Percentiles rank a stretch among this genome's conserved stretches.
Conservation (phyloP, 2,113 vertebrate genomes). For the Merops nubicus region DNA sequence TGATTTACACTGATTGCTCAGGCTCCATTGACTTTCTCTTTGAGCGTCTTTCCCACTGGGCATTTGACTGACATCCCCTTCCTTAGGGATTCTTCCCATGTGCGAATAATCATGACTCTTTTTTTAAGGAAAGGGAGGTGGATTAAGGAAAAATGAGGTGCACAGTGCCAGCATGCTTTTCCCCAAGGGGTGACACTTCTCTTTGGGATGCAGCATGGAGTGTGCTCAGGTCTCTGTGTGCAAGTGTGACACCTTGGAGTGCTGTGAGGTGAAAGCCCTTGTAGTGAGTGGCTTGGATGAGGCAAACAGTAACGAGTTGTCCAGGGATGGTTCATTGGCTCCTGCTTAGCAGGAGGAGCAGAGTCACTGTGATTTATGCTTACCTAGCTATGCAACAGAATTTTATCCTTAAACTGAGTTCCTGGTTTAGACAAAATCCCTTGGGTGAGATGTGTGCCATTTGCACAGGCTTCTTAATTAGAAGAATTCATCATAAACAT, state of each 20-base stretch:
- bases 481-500: neutral
- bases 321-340: neutral
- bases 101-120: neutral
- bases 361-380: neutral
- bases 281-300: neutral
- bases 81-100: neutral
- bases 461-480: slow-evolving; percentile 2
- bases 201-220: neutral
- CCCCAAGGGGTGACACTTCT: neutral
- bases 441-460: neutral
- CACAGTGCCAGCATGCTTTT: neutral
- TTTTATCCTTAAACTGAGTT: neutral
- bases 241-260: neutral
- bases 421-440: neutral
- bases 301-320: neutral
- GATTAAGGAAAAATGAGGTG: neutral
- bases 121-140: neutral
- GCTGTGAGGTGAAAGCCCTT: neutral
- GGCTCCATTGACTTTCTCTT: slow-evolving; percentile 11
- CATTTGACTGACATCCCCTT: neutral
- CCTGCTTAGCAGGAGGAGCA: neutral
- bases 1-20: slow-evolving; percentile 34
- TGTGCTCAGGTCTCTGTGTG: neutral
- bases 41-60: neutral
- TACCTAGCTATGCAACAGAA: neutral